phyloP scores from a whole-genome alignment of 2,888 invertebrate species.

The Noctuana brunneofusca region DNA sequence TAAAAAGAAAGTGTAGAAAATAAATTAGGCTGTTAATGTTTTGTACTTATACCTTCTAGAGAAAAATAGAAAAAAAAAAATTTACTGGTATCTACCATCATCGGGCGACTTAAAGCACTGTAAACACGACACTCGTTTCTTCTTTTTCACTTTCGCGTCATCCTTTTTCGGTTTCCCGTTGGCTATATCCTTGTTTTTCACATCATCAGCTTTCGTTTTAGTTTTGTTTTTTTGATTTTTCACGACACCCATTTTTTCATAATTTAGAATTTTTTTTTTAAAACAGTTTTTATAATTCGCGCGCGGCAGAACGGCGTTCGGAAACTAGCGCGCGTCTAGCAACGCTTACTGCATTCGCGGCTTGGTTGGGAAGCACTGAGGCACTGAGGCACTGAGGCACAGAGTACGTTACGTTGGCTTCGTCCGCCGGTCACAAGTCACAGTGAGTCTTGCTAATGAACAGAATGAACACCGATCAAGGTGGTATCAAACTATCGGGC shows the following conservation, averaged over 20 bases:
- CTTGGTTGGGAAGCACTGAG: constrained; percentile 69
- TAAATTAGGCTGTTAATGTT: no score
- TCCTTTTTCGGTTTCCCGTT: constrained; percentile 68
- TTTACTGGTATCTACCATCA: constrained; percentile 63
- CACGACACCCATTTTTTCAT: constrained; percentile 74
- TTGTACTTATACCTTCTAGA: not conserved
- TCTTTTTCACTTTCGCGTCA: constrained; percentile 76
- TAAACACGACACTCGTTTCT: constrained; percentile 78
- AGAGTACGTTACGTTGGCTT: constrained; percentile 7
- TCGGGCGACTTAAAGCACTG: constrained; percentile 78
- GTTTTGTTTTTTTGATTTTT: constrained; percentile 71
- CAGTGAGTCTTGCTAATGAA: constrained; percentile 50
- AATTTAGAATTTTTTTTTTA: constrained; percentile 35
- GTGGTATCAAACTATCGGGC: constrained; percentile 5
- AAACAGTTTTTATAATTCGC: constrained; percentile 43
- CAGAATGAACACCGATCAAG: constrained; percentile 35
- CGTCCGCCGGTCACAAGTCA: constrained; percentile 11
- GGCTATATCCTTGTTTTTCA: constrained; percentile 48
- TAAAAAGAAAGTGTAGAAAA: no score
- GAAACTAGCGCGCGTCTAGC: constrained; percentile 77
- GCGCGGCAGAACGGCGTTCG: constrained; percentile 70
- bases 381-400: no score
- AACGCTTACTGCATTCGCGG: constrained; percentile 77
- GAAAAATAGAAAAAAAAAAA: constrained; percentile 26
- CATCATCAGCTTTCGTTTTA: constrained; percentile 49